Conservation (phyloP, 2,888 invertebrate genomes). For the Augochlorella aurata region DNA sequence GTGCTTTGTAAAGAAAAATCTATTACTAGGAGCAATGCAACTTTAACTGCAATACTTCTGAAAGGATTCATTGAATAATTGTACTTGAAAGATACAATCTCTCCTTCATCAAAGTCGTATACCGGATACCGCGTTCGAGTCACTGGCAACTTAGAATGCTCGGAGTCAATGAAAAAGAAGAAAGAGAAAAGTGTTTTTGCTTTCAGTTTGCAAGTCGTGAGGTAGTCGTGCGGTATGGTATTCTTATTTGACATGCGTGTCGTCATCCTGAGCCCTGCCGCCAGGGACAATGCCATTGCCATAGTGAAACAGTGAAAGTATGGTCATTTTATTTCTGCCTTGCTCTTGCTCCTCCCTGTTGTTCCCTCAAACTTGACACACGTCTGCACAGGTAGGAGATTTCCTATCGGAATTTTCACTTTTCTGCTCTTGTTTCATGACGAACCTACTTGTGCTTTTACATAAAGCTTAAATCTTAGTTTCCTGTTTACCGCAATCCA, state of each 20-base stretch:
- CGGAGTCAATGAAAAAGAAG: constrained; percentile 13
- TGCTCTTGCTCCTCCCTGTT: constrained; percentile 48
- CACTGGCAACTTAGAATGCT: neutral
- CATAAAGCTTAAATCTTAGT: no score
- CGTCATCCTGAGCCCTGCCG: constrained; percentile 69
- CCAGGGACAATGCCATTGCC: constrained; percentile 81
- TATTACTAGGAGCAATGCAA: neutral
- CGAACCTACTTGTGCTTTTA: neutral
- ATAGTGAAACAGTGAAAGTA: constrained; percentile 81
- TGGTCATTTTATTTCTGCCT: constrained; percentile 76
- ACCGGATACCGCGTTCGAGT: neutral
- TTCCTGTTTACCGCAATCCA: no score
- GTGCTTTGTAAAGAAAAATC: neutral
- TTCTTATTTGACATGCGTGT: constrained; percentile 73
- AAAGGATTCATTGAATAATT: neutral
- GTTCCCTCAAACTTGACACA: constrained; percentile 47
- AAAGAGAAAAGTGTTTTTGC: constrained; percentile 64
- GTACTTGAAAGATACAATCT: neutral
- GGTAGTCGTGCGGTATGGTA: constrained; percentile 49
- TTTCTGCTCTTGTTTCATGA: no score
- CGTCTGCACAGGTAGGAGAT: constrained; percentile 3
- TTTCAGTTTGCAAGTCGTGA: constrained; percentile 55
- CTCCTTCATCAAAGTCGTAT: neutral
- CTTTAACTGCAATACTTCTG: neutral
- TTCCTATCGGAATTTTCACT: constrained; percentile 24